Percentiles rank a stretch among this genome's conserved stretches.
These are phyloP conservation scores for Doris montereyensis DNA, from an alignment of 2,888 invertebrate genomes.

Conservation along the genomic window DNA sequence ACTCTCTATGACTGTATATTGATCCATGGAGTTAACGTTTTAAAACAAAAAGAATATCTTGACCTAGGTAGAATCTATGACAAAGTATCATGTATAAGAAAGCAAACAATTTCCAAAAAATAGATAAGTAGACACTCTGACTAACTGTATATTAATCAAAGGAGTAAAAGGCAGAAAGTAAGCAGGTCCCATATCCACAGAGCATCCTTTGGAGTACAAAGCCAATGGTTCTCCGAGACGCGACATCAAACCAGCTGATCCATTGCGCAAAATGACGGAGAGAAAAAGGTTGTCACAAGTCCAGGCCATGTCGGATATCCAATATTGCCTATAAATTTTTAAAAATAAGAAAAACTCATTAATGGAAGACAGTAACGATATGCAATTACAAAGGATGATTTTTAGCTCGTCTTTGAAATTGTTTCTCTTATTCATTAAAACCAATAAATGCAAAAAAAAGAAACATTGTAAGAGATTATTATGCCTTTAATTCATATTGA, in stretches of 20 bases:
- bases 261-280: conserved; percentile 64
- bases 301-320: conserved; percentile 68
- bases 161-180: conserved; percentile 70
- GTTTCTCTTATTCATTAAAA: too few species aligned
- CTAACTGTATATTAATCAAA: conserved; percentile 45
- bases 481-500: too few species aligned
- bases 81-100: too few species aligned
- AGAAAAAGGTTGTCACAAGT: conserved; percentile 67
- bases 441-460: too few species aligned
- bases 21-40: too few species aligned
- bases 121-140: too few species aligned
- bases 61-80: too few species aligned
- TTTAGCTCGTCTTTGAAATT: too few species aligned
- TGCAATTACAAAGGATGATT: neutral
- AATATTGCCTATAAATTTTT: conserved; percentile 58
- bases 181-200: conserved; percentile 67
- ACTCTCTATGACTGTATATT: too few species aligned
- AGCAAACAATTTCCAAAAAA: too few species aligned
- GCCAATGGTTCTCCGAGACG: conserved; percentile 68
- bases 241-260: conserved; percentile 65
- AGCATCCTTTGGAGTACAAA: conserved; percentile 63
- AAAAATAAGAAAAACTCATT: neutral
- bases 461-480: too few species aligned
- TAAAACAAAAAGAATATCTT: too few species aligned
- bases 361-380: neutral